Conservation (phyloP, 2,888 invertebrate genomes). For the Acronicta aceris region DNA sequence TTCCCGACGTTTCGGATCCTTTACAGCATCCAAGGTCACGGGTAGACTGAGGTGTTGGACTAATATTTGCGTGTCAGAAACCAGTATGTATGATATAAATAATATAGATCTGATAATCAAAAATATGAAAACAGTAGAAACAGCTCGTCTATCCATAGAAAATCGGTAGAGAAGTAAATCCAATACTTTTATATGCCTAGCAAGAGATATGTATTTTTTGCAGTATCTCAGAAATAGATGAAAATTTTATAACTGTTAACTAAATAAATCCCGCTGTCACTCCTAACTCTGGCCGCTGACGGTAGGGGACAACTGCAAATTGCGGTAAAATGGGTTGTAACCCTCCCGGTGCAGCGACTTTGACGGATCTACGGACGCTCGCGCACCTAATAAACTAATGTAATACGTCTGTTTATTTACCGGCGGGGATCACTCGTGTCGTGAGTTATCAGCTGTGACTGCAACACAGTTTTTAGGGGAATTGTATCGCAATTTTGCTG, state of each 20-base stretch:
- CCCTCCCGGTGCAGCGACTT: conserved; percentile 75
- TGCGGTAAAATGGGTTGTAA: conserved; percentile 83
- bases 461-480: background rate
- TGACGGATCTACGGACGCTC: conserved; percentile 83
- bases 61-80: no score
- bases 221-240: no score
- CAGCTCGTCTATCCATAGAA: no score
- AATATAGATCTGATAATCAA: no score
- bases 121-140: no score
- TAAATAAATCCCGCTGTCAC: conserved; percentile 38
- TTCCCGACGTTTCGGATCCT: no score
- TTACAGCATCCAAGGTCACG: no score
- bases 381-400: conserved; percentile 87
- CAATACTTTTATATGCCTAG: no score
- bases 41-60: no score
- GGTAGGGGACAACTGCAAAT: conserved; percentile 77
- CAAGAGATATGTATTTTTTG: no score
- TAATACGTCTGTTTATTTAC: conserved; percentile 53
- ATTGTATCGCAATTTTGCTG: conserved; percentile 1
- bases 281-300: conserved; percentile 46
- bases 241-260: background rate
- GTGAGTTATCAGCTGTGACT: conserved; percentile 41
- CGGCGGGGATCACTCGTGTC: conserved; percentile 31
- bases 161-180: no score
- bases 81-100: no score